Conservation (phyloP, 2,113 vertebrate species). For the Ia io region DNA sequence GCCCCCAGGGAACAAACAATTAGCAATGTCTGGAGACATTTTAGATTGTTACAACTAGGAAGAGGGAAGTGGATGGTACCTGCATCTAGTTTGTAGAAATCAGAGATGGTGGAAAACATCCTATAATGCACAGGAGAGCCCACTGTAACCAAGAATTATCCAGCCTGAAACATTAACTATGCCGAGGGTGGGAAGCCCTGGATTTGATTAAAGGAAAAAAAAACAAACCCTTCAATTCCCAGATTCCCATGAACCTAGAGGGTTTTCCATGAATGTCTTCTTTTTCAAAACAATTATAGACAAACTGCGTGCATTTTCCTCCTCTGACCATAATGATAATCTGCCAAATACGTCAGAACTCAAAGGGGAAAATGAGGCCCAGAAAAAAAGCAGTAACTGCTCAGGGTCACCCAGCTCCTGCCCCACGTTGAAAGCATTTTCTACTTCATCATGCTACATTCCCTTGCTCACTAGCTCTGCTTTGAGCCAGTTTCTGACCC, state of each 20-base stretch:
- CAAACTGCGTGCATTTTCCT: background rate
- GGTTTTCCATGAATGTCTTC: background rate
- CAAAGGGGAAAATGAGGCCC: background rate
- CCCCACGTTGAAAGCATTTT: background rate
- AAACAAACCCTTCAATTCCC: background rate
- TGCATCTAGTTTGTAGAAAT: background rate
- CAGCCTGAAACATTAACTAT: background rate
- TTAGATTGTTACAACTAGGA: background rate
- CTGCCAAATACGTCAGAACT: background rate
- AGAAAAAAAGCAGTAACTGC: background rate
- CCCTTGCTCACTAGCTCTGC: background rate
- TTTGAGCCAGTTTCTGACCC: constrained; percentile 50
- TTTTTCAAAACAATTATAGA: background rate
- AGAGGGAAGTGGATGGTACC: background rate
- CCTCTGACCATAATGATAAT: background rate
- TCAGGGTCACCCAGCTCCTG: background rate
- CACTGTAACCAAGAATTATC: background rate
- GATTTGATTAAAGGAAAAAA: background rate
- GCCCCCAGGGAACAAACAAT: background rate
- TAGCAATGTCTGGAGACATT: background rate
- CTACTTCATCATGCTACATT: background rate
- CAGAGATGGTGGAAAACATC: background rate
- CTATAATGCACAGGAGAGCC: background rate
- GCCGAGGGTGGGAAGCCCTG: background rate
- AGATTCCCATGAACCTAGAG: background rate